Evolutionary conservation across 2,888 invertebrate species (phyloP).

Genomic region (Drosophila sordidapex): DNA sequence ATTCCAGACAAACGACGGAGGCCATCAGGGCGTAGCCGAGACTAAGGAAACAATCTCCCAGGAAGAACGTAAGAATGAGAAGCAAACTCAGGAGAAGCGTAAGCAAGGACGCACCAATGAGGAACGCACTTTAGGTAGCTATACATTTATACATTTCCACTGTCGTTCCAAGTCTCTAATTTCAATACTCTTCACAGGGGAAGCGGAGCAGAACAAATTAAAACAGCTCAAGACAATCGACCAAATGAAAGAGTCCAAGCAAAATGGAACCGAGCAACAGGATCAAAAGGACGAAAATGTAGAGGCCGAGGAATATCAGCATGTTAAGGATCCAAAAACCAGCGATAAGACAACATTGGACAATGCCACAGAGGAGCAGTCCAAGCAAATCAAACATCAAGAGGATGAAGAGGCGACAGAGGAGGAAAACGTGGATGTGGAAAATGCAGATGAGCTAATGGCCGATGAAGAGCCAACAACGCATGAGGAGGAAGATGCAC

Average conservation of each 20-base stretch:
- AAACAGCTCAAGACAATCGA: conserved; percentile 86
- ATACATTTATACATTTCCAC: not conserved
- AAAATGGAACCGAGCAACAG: conserved; percentile 85
- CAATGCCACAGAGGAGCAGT: conserved; percentile 93
- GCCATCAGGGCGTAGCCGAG: conserved; percentile 88
- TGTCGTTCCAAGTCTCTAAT: not conserved
- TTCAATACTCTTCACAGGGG: conserved; percentile 57
- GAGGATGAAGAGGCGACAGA: conserved; percentile 87
- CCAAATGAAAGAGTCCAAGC: conserved; percentile 84
- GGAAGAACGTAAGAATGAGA: conserved; percentile 83
- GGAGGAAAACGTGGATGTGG: conserved; percentile 86
- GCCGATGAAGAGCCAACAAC: conserved; percentile 85
- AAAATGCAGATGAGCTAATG: conserved; percentile 85
- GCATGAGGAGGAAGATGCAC: conserved; percentile 54
- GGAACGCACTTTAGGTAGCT: conserved; percentile 87
- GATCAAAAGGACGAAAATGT: conserved; percentile 86
- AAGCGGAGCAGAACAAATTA: conserved; percentile 82
- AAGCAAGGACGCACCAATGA: conserved; percentile 91
- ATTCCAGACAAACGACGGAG: conserved; percentile 85
- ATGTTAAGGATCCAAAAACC: conserved; percentile 92
- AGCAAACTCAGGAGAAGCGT: conserved; percentile 86
- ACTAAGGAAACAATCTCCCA: conserved; percentile 83
- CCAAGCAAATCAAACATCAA: conserved; percentile 86
- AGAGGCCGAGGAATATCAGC: conserved; percentile 90
- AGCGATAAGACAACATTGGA: conserved; percentile 90